Base-by-base conservation (phyloP, 2,113 vertebrate genomes). In the Empidonax traillii region DNA sequence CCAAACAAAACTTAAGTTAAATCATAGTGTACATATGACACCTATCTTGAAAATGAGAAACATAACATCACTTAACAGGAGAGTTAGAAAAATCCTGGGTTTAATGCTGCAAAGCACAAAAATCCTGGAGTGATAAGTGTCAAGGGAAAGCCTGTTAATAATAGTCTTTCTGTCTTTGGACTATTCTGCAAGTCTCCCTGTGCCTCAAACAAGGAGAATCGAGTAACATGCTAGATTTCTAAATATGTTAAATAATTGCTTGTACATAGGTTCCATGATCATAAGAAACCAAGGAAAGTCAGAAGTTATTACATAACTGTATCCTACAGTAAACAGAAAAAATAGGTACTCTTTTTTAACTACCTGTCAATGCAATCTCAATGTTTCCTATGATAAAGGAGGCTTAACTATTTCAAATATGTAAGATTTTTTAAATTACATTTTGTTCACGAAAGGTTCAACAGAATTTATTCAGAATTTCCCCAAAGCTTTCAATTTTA, bases 11-110 rank as follows among this genome's bases (percentile, higher is more conserved):
- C 3, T 25, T 55, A 46, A 15, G 41, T 77, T 22, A 80, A 61
- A 75, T 52, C 23, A 10, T 5, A 52, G 4, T 22, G 30, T 18
- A 55, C 12, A 9, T 39, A 15, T 4, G 23, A 67, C 30, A 69
- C 3, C 46, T 27, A 18, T 71, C 23, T 51, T 71, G 35, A 87
- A 87, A 77, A 81, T 4, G 20, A 27, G 17, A 87, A 86, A 58
- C 0, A 0, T 49, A 83, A 73, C n/a, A 47, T 10, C 11, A n/a
- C 14, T 35, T 78, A 27, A 56, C 7, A 37, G 28, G 43, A 71
- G 10, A 11, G 12, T 14, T 71, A 30, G 18, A 33, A 80, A 80
- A 87, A 69, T 58, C 30, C 20, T 51, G 3, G 1, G 59, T 89
- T 87, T 85, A 41, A 56, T 44, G 30, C 39, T 59, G 35, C 5